Base-by-base conservation (phyloP, 2,888 invertebrate species). In the Philaethria dido region DNA sequence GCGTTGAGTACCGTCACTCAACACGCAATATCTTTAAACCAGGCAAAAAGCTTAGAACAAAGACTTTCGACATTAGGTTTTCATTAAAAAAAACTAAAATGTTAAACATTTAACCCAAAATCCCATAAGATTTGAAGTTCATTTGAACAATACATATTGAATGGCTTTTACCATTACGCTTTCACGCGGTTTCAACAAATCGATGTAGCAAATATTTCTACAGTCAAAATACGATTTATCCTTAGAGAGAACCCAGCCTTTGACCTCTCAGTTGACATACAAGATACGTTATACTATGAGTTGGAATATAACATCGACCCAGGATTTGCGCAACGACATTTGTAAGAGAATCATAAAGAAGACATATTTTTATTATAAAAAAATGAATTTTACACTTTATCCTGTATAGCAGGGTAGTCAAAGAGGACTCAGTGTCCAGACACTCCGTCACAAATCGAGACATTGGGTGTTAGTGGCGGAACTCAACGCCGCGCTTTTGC, bases 131-230 rank as follows among this genome's bases (percentile, higher is more conserved):
- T 8, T 29, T 29, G 25, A 50, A 50, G n/a, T 50, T 29, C 16
- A 29, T 16, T 11, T 25, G 11, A 29, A 4, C 9, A 16, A 50
- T 16, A 50, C n/a, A 29, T 29, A 50, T 50, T 50, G 50, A 29
- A 50, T 29, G 9, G 29, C 8, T 50, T n/a, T 50, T 16, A 3
- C 2, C 50, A n/a, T 29, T 16, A 16, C 50, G 16, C 29, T 25
- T 25, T n/a, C n/a, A n/a, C n/a, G n/a, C 29, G 8, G 9, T 50
- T 11, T 50, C 25, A 16, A 29, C 4, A 6, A 3, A n/a, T 29
- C 50, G 50, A 50, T 50, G 50, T 29, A 50, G 50, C 50, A 50
- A 50, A 50, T 50, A 50, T 50, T 50, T 50, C 29, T 29, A 29
- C 50, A 50, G 50, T 29, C 29, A 50, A 50, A 50, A 50, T 50